Conservation (phyloP, 1,140 invertebrate genomes). For the Drosophila sp. region DNA sequence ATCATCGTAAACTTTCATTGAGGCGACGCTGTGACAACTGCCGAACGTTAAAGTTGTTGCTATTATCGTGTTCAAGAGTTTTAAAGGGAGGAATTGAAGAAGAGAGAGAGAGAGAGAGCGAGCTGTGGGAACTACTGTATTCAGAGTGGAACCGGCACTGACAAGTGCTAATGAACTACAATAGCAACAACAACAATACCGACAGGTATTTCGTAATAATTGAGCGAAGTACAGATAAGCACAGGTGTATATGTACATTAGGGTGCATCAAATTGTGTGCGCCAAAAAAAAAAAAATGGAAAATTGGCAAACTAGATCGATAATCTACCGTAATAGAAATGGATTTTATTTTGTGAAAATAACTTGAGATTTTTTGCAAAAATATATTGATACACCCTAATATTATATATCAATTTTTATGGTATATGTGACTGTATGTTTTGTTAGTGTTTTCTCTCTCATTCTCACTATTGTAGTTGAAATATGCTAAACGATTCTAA, state of each 20-base stretch:
- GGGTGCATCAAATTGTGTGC: no score
- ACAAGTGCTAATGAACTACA: conserved; percentile 81
- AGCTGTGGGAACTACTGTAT: conserved; percentile 25
- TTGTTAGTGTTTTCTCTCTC: conserved; percentile 18
- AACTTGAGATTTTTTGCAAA: no score
- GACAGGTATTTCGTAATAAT: conserved; percentile 69
- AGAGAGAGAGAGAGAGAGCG: neutral
- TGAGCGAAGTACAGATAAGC: conserved; percentile 60
- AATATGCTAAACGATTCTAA: conserved; percentile 76
- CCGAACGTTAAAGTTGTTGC: conserved; percentile 20
- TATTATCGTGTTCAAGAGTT: neutral
- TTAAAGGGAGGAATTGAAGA: neutral
- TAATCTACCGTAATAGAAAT: no score
- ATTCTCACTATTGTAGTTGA: conserved; percentile 35
- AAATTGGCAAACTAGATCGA: no score
- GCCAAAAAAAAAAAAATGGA: no score
- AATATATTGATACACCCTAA: no score
- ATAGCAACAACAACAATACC: conserved; percentile 34
- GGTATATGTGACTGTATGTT: conserved; percentile 16
- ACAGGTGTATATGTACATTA: conserved; percentile 28
- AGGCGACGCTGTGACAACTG: conserved; percentile 67
- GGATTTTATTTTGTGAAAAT: no score
- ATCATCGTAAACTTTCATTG: conserved; percentile 71
- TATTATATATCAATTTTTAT: no score
- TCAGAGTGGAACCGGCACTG: conserved; percentile 64